These are phyloP conservation scores for Eupithecia tripunctaria DNA, from an alignment of 2,888 invertebrate species.

Conservation along the genomic window DNA sequence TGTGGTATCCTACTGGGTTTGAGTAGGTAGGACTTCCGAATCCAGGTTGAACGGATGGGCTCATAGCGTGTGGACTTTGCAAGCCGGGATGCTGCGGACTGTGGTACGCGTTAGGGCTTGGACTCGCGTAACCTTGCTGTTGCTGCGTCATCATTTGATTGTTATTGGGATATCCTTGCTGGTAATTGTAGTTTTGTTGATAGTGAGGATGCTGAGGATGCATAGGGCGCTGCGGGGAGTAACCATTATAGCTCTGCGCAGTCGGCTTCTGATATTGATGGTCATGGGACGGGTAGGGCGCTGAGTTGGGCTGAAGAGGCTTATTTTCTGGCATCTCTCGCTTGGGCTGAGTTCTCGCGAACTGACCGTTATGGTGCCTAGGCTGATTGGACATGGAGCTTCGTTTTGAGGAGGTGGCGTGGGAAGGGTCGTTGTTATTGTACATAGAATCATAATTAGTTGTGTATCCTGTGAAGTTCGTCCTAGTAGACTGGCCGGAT, in stretches of 20 bases:
- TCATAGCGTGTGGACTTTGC: conserved; percentile 74
- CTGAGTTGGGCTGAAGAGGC: conserved; percentile 54
- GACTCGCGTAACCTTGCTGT: conserved; percentile 71
- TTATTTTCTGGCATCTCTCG: conserved; percentile 67
- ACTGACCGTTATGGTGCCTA: conserved; percentile 72
- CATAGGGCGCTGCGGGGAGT: conserved; percentile 72
- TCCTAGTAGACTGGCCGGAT: conserved; percentile 78
- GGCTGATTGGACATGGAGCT: conserved; percentile 71
- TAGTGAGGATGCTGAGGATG: conserved; percentile 70
- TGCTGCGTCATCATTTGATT: conserved; percentile 72
- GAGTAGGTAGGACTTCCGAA: conserved; percentile 77
- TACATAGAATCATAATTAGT: conserved; percentile 80
- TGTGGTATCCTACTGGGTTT: conserved; percentile 74
- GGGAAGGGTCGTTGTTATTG: conserved; percentile 71
- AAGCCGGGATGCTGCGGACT: conserved; percentile 76
- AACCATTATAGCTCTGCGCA: conserved; percentile 68
- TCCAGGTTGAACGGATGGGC: conserved; percentile 68
- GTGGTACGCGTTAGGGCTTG: conserved; percentile 70
- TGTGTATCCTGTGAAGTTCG: conserved; percentile 77
- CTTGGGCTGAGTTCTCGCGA: conserved; percentile 67
- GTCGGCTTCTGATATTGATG: conserved; percentile 79
- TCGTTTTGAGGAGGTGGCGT: conserved; percentile 71
- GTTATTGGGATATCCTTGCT: conserved; percentile 65
- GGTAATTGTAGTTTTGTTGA: conserved; percentile 70
- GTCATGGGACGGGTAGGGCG: conserved; percentile 75